A percentile compares a stretch with the other conserved stretches of the same genome.
Conservation (phyloP, 1,140 invertebrate species). For the Drosophila gunungcola region DNA sequence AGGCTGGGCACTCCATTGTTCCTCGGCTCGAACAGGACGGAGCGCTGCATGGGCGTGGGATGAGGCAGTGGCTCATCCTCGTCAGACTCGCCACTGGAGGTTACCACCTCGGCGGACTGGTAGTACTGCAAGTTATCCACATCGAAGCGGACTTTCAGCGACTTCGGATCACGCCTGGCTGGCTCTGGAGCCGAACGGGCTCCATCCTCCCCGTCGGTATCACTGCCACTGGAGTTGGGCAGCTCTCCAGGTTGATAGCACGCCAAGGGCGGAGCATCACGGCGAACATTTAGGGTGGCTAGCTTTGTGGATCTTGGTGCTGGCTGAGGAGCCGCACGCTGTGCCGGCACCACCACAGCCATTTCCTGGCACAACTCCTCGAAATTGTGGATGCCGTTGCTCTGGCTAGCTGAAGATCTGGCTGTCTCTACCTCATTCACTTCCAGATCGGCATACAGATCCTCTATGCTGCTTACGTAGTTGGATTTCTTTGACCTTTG, state of each 20-base stretch:
- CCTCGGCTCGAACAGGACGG: constrained; percentile 27
- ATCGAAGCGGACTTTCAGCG: constrained; percentile 72
- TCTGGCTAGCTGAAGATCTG: neutral
- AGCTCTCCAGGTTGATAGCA: constrained; percentile 65
- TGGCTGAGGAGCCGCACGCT: constrained; percentile 46
- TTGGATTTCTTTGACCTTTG: constrained; percentile 20
- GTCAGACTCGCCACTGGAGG: constrained; percentile 63
- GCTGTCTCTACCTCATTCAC: constrained; percentile 3
- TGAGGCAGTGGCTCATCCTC: constrained; percentile 33
- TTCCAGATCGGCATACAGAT: constrained; percentile 62
- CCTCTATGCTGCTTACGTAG: constrained; percentile 65
- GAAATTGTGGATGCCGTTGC: constrained; percentile 39
- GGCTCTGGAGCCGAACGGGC: constrained; percentile 37
- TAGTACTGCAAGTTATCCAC: constrained; percentile 74
- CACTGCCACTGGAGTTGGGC: constrained; percentile 62
- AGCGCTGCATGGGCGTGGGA: constrained; percentile 49
- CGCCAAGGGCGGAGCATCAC: constrained; percentile 46
- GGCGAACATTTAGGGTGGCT: constrained; percentile 57
- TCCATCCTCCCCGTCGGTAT: constrained; percentile 36
- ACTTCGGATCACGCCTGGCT: constrained; percentile 43
- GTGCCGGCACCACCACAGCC: constrained; percentile 27
- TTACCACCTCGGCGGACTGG: constrained; percentile 68
- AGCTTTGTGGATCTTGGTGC: constrained; percentile 52
- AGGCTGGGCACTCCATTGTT: constrained; percentile 42
- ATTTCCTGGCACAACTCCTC: constrained; percentile 64